A percentile compares a stretch with the other conserved stretches of the same genome.
phyloP scores from a whole-genome alignment of 2,888 invertebrate species.

The Caenorhabditis zanzibari region DNA sequence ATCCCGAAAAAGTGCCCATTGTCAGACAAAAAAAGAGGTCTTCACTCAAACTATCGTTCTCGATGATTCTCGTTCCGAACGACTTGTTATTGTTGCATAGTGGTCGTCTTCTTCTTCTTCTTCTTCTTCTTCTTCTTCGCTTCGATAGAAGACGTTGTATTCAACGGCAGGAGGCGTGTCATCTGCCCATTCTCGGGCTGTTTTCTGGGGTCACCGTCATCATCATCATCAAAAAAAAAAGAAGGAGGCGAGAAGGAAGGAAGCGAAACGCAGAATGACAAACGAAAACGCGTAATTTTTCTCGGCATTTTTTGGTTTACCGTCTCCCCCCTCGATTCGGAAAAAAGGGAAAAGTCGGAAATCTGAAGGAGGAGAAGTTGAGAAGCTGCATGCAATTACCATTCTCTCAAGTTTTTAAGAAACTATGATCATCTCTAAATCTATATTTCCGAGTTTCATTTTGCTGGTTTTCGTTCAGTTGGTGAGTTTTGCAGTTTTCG shows the following conservation, averaged over 20 bases:
- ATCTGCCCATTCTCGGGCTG: constrained; percentile 59
- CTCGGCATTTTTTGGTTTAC: constrained; percentile 55
- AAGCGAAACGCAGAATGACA: constrained; percentile 60
- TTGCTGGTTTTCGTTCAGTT: constrained; percentile 26
- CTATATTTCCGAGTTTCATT: constrained; percentile 1
- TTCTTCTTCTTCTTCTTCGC: too few relatives aligned
- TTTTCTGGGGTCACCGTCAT: constrained; percentile 58
- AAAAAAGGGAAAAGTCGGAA: constrained; percentile 8
- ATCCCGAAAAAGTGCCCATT: constrained; percentile 55
- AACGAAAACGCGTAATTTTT: constrained; percentile 63
- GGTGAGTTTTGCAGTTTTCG: constrained; percentile 13
- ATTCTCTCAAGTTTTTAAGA: constrained; percentile 20
- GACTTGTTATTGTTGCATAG: constrained; percentile 65
- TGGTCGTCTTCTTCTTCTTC: constrained; percentile 36
- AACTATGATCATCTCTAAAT: constrained; percentile 39
- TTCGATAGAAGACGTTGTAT: constrained; percentile 3
- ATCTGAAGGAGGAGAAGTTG: not conserved
- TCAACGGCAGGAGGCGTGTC: constrained; percentile 58
- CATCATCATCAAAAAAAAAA: constrained; percentile 49
- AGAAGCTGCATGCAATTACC: constrained; percentile 53
- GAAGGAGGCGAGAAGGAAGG: not conserved
- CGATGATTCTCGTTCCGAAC: constrained; percentile 56
- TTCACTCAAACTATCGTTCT: constrained; percentile 5
- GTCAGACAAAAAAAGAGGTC: constrained; percentile 18
- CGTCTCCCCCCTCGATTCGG: constrained; percentile 18